Evolutionary conservation across 2,113 vertebrate species (phyloP).

Genomic region (Takifugu bimaculatus): DNA sequence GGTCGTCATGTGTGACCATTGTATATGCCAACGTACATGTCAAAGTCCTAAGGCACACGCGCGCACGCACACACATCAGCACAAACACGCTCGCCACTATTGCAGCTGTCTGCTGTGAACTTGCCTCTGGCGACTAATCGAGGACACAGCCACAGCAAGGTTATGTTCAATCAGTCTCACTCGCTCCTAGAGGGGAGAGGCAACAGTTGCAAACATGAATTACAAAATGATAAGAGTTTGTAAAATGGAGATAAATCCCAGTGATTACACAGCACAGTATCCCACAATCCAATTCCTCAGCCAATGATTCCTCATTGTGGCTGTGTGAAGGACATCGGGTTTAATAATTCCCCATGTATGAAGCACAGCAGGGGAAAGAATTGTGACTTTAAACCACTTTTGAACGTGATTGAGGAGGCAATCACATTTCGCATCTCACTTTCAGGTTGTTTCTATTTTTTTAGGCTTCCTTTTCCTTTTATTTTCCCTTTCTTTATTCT

Average conservation of each 20-base stretch:
- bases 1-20: neutral
- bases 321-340: conserved; percentile 47
- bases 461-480: neutral
- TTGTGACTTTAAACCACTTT: conserved; percentile 42
- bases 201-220: conserved; percentile 69
- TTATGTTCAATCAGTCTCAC: conserved; percentile 35
- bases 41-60: neutral
- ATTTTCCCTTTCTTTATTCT: conserved; percentile 36
- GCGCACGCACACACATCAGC: neutral
- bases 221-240: conserved; percentile 65
- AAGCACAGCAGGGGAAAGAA: conserved; percentile 32
- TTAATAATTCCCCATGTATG: conserved; percentile 51
- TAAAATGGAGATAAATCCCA: conserved; percentile 69
- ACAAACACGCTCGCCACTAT: neutral
- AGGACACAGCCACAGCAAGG: conserved; percentile 7
- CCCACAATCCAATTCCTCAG: conserved; percentile 54
- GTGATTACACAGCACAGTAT: conserved; percentile 63
- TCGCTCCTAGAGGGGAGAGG: conserved; percentile 40
- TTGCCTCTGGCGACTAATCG: conserved; percentile 30
- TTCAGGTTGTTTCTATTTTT: conserved; percentile 22
- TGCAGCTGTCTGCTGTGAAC: conserved; percentile 21
- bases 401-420: conserved; percentile 61
- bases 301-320: conserved; percentile 55
- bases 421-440: conserved; percentile 58
- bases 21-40: neutral